phyloP scores from a whole-genome alignment of 2,113 vertebrate species.

The Pterocles gutturalis region DNA sequence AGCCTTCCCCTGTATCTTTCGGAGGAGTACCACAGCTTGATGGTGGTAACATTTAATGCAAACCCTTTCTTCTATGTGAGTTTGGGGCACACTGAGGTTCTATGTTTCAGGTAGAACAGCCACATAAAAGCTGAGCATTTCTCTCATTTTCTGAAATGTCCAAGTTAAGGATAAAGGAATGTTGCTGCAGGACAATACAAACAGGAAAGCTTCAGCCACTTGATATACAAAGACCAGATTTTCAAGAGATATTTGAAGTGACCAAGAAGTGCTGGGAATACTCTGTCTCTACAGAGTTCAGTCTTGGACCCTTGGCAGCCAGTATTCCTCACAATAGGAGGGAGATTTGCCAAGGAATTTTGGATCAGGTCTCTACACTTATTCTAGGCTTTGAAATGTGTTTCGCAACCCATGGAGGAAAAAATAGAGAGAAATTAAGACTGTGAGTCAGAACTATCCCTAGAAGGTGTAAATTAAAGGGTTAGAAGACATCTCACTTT shows the following conservation, averaged over 20 bases:
- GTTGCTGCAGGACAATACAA: neutral
- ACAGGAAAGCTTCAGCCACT: neutral
- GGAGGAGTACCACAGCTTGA: neutral
- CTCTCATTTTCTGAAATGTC: neutral
- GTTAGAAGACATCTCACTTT: constrained; percentile 60
- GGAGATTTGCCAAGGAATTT: constrained; percentile 37
- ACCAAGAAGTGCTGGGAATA: neutral
- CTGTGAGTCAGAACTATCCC: constrained; percentile 16
- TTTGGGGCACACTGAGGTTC: neutral
- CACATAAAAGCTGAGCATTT: accelerated
- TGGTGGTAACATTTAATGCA: neutral
- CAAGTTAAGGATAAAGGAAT: neutral
- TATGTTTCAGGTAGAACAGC: neutral
- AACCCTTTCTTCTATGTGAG: neutral
- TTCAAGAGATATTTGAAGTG: neutral
- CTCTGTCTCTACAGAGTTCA: neutral
- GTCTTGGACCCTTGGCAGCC: neutral
- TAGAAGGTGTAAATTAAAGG: constrained; percentile 68
- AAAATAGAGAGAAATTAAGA: constrained; percentile 34
- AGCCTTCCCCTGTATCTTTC: neutral
- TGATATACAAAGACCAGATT: neutral
- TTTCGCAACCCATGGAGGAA: constrained; percentile 9
- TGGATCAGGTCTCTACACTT: constrained; percentile 12
- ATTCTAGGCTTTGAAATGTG: constrained; percentile 21
- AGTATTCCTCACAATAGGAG: constrained; percentile 26